Conservation (phyloP, 2,113 vertebrate genomes). For the Anoura caudifer region DNA sequence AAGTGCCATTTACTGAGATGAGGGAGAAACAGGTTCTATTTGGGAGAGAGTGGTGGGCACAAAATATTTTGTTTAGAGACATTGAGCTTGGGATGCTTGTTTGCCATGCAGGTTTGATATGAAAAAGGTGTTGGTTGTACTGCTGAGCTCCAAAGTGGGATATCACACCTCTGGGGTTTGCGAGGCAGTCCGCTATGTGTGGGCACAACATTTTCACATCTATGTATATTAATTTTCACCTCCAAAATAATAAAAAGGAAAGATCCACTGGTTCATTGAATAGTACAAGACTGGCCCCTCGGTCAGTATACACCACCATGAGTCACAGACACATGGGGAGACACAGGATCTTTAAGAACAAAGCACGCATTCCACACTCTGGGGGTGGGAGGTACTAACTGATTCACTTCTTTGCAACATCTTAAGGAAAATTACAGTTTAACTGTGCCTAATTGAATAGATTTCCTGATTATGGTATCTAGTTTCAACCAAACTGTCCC, state of each 20-base stretch:
- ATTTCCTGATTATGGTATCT: neutral
- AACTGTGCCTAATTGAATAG: neutral
- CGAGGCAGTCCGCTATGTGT: neutral
- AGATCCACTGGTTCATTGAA: neutral
- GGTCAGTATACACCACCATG: neutral
- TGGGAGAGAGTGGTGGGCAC: neutral
- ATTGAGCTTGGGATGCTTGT: neutral
- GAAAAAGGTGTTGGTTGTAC: neutral
- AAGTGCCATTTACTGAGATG: neutral
- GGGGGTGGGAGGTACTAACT: neutral
- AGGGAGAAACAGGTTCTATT: neutral
- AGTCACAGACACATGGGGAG: neutral
- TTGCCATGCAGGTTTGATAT: neutral
- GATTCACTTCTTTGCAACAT: neutral
- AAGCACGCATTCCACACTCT: neutral
- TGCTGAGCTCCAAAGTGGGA: neutral
- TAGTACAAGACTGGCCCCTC: neutral
- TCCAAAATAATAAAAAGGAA: neutral
- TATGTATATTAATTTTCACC: neutral
- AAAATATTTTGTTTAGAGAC: neutral
- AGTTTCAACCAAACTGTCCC: neutral
- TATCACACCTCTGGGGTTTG: neutral
- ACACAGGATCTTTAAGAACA: neutral
- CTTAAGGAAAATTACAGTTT: neutral
- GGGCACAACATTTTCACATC: neutral